These are phyloP conservation scores for Orthonevra nobilis DNA, from an alignment of 2,888 invertebrate genomes.

Conservation along the genomic window DNA sequence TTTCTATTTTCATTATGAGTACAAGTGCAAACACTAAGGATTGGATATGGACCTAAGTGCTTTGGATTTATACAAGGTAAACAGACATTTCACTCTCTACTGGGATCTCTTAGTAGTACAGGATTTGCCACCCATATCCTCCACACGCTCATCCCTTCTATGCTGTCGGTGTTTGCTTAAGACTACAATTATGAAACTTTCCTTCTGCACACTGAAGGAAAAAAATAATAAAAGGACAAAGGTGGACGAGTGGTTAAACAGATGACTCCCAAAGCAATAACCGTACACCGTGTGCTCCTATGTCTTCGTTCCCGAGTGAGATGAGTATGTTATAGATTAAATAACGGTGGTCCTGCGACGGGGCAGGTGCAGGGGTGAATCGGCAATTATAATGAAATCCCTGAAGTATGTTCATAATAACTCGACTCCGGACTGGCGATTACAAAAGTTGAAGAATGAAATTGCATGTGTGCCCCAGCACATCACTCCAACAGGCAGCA, in stretches of 20 bases:
- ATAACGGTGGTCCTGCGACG: constrained; percentile 26
- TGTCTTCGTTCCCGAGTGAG: constrained; percentile 21
- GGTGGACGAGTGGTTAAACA: constrained; percentile 64
- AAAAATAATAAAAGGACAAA: constrained; percentile 50
- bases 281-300: constrained; percentile 48
- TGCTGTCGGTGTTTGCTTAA: constrained; percentile 65
- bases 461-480: too few relatives aligned
- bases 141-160: not conserved
- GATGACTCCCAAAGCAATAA: constrained; percentile 70
- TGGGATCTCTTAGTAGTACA: constrained; percentile 50
- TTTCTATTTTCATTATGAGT: constrained; percentile 74
- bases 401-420: constrained; percentile 60
- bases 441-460: constrained; percentile 49
- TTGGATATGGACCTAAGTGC: constrained; percentile 71
- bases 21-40: constrained; percentile 72
- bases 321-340: constrained; percentile 53
- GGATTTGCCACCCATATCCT: too few relatives aligned
- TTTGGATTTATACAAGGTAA: constrained; percentile 72
- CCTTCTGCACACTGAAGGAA: constrained; percentile 29
- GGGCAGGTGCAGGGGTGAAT: constrained; percentile 37
- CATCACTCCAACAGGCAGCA: too few relatives aligned
- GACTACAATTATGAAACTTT: constrained; percentile 71
- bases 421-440: constrained; percentile 43
- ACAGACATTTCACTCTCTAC: constrained; percentile 70
- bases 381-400: constrained; percentile 68